These are phyloP conservation scores for Chaenodraco wilsoni DNA, from an alignment of 2,797 vertebrate species.

Conservation along the genomic window DNA sequence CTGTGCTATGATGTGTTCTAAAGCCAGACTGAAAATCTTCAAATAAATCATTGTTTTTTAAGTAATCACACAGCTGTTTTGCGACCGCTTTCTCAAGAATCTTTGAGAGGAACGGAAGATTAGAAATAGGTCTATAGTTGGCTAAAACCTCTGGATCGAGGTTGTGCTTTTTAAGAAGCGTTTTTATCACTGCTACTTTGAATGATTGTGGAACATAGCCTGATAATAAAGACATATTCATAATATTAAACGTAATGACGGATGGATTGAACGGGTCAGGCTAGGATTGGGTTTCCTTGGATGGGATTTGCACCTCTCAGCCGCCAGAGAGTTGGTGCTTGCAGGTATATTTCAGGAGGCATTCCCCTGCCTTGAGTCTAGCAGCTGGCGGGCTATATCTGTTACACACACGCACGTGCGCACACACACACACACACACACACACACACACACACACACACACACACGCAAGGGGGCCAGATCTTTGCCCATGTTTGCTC, in stretches of 20 bases:
- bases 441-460: slow-evolving; percentile 37
- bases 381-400: slow-evolving; percentile 65
- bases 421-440: slow-evolving; percentile 21
- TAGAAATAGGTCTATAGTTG: no score
- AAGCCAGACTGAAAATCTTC: no score
- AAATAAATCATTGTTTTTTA: no score
- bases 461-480: slow-evolving; percentile 18
- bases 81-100: no score
- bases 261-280: slow-evolving; percentile 40
- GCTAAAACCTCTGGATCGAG: no score
- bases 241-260: slow-evolving; percentile 35
- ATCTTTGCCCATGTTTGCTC: slow-evolving; percentile 19
- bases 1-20: no score
- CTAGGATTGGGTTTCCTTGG: slow-evolving; percentile 47
- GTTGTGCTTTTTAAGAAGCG: no score
- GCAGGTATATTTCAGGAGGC: slow-evolving; percentile 73
- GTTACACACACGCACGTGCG: slow-evolving; percentile 35
- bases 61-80: no score
- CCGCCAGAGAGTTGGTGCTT: slow-evolving; percentile 45
- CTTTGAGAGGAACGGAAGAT: no score
- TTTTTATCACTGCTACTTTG: no score
- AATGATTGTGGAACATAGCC: no score
- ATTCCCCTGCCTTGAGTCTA: slow-evolving; percentile 37
- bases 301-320: slow-evolving; percentile 41
- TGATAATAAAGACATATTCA: no score